Evolutionary conservation across 2,888 invertebrate genomes (phyloP).

Genomic region (Siphlonurus alternatus): DNA sequence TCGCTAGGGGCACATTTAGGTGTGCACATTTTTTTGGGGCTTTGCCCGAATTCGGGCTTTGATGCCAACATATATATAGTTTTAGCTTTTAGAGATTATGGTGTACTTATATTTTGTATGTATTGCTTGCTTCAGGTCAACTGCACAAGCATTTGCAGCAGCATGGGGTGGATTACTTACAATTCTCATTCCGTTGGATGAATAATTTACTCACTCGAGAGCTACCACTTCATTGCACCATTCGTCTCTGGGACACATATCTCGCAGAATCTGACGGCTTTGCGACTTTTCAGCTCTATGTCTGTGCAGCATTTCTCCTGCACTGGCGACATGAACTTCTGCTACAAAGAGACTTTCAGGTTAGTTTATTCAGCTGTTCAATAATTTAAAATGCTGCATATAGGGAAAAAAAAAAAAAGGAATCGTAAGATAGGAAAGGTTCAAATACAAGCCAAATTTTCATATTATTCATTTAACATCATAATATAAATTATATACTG

Average conservation of each 20-base stretch:
- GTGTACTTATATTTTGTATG: too few species aligned
- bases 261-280: constrained; percentile 91
- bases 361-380: constrained; percentile 24
- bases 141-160: constrained; percentile 82
- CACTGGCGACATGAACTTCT: constrained; percentile 84
- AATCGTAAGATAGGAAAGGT: too few species aligned
- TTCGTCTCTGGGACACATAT: constrained; percentile 98
- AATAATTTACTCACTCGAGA: constrained; percentile 97
- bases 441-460: too few species aligned
- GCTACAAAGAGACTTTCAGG: constrained; percentile 90
- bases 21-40: too few species aligned
- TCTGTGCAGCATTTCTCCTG: constrained; percentile 95
- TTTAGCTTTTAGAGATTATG: too few species aligned
- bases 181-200: constrained; percentile 99
- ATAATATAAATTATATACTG: too few species aligned
- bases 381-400: constrained; percentile 1
- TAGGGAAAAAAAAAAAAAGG: too few species aligned
- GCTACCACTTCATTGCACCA: constrained; percentile 89
- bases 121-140: constrained; percentile 43
- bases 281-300: constrained; percentile 94
- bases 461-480: too few species aligned
- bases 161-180: constrained; percentile 94
- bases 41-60: too few species aligned
- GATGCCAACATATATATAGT: too few species aligned
- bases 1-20: too few species aligned